phyloP scores from a whole-genome alignment of 2,113 vertebrate species.

The Cnemophilus loriae region DNA sequence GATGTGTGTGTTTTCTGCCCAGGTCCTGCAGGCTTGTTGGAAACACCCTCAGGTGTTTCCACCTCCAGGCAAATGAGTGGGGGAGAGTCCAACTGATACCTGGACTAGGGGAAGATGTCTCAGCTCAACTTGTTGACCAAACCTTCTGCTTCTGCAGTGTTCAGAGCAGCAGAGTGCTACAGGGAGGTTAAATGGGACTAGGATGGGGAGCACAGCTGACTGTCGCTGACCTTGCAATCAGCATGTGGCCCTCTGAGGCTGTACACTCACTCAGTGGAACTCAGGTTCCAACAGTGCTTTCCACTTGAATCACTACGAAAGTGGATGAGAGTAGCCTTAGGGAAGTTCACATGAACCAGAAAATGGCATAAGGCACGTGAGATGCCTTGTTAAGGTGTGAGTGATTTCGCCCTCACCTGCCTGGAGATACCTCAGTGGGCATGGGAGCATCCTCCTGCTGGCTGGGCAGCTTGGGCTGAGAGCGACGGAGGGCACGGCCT shows the following conservation, averaged over 20 bases:
- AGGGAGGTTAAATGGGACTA: not conserved
- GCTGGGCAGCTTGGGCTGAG: not conserved
- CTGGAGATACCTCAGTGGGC: not conserved
- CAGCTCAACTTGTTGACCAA: not conserved
- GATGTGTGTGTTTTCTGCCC: not conserved
- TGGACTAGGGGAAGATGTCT: fast-evolving
- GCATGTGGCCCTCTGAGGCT: not conserved
- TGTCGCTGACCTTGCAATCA: not conserved
- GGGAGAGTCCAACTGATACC: not conserved
- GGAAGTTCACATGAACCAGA: not conserved
- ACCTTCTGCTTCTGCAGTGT: not conserved
- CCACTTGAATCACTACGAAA: not conserved
- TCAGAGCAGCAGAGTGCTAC: not conserved
- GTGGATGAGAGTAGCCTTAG: not conserved
- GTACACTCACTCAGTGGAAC: not conserved
- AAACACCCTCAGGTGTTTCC: not conserved
- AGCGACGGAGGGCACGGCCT: fast-evolving
- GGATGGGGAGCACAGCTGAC: not conserved
- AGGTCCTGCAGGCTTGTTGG: not conserved
- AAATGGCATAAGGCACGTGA: not conserved
- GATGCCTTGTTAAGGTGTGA: not conserved
- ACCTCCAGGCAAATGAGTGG: not conserved
- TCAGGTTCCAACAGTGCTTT: not conserved
- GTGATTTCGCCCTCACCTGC: not conserved
- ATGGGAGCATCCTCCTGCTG: fast-evolving